Conservation (phyloP, 2,888 invertebrate species). For the Pandemis heparana region DNA sequence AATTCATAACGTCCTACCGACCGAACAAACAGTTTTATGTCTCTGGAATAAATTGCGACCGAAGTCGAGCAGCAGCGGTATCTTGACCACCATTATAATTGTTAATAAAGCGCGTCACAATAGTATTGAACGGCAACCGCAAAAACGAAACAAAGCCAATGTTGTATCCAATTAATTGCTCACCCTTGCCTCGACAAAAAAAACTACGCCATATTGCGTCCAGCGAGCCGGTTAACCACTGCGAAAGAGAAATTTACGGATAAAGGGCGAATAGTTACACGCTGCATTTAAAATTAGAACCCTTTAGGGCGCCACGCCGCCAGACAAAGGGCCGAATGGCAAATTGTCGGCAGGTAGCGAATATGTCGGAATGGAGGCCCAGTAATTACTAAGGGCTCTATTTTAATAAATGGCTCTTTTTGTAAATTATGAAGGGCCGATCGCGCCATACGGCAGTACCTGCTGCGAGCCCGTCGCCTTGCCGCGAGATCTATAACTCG, state of each 20-base stretch:
- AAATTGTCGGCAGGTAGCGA: constrained; percentile 85
- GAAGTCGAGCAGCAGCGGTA: constrained; percentile 7
- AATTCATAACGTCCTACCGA: constrained; percentile 25
- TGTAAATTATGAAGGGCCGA: constrained; percentile 81
- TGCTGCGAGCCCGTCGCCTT: constrained; percentile 79
- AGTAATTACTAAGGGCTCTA: constrained; percentile 82
- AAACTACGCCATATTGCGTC: constrained; percentile 82
- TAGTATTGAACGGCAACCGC: constrained; percentile 69
- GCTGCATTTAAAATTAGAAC: constrained; percentile 84
- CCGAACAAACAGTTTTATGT: constrained; percentile 30
- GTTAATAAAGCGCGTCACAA: constrained; percentile 28
- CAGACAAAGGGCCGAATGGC: constrained; percentile 84
- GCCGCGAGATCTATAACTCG: constrained; percentile 69
- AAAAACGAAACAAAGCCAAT: constrained; percentile 71
- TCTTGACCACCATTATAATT: constrained; percentile 37
- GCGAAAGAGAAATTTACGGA: constrained; percentile 84
- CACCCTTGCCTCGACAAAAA: constrained; percentile 74
- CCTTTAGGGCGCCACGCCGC: constrained; percentile 86
- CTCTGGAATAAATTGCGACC: constrained; percentile 22
- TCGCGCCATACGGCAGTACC: constrained; percentile 84
- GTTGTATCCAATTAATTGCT: constrained; percentile 79
- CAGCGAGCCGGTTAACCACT: constrained; percentile 76
- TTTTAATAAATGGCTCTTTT: constrained; percentile 85
- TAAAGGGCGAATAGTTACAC: constrained; percentile 83
- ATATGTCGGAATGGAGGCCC: constrained; percentile 78